phyloP scores from a whole-genome alignment of 2,888 invertebrate species.

The Rhorus exstirpatorius region DNA sequence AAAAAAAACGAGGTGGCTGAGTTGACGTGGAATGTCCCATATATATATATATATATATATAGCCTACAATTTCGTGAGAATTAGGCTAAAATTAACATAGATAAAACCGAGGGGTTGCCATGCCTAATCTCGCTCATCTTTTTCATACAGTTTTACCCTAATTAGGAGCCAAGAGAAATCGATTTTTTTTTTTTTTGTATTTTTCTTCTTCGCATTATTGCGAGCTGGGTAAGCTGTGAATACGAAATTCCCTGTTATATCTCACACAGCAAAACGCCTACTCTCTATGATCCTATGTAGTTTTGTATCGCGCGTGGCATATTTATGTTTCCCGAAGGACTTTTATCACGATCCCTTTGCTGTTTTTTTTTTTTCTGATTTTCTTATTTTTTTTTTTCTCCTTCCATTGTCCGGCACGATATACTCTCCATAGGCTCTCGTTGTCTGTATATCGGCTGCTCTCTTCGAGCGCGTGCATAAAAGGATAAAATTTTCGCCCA shows the following conservation, averaged over 20 bases:
- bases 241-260: not conserved
- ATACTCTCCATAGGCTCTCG: conserved; percentile 33
- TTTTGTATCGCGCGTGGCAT: conserved; percentile 37
- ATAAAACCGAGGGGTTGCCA: not conserved
- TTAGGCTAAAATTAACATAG: not conserved
- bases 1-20: too few relatives aligned
- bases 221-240: too few relatives aligned
- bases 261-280: conserved; percentile 39
- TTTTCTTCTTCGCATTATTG: not conserved
- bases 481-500: conserved; percentile 33
- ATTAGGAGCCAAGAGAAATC: too few relatives aligned
- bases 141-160: too few relatives aligned
- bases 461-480: too few relatives aligned
- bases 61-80: too few relatives aligned
- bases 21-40: too few relatives aligned
- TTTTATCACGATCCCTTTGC: conserved; percentile 38
- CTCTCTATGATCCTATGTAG: conserved; percentile 24
- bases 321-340: conserved; percentile 32
- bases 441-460: too few relatives aligned
- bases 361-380: conserved; percentile 24
- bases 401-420: conserved; percentile 28
- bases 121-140: conserved; percentile 9
- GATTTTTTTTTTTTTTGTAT: not conserved
- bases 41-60: too few relatives aligned
- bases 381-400: conserved; percentile 34